These are phyloP conservation scores for Plagodis pulveraria DNA, from an alignment of 2,888 invertebrate genomes.

Conservation along the genomic window DNA sequence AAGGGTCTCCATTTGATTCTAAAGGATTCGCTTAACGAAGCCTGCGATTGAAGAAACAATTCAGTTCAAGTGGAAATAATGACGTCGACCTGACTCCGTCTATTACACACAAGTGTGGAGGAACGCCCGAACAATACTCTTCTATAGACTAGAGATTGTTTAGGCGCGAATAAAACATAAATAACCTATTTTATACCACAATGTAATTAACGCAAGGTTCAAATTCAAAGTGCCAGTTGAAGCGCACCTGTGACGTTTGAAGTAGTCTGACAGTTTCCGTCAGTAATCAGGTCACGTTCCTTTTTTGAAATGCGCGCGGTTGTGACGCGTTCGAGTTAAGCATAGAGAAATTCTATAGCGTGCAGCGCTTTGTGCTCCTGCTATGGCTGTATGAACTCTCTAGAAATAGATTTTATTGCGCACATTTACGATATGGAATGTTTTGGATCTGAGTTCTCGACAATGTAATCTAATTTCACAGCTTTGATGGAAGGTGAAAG, in stretches of 20 bases:
- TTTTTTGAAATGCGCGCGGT: conserved; percentile 75
- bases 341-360: conserved; percentile 46
- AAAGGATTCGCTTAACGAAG: conserved; percentile 49
- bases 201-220: conserved; percentile 44
- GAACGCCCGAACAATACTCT: conserved; percentile 66
- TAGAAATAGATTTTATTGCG: conserved; percentile 57
- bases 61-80: conserved; percentile 62
- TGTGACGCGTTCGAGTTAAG: conserved; percentile 46
- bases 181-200: conserved; percentile 42
- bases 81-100: conserved; percentile 54
- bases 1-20: conserved; percentile 26
- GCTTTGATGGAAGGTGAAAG: conserved; percentile 36
- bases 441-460: conserved; percentile 20
- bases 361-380: conserved; percentile 37
- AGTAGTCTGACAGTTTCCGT: conserved; percentile 76
- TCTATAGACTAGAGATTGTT: conserved; percentile 55
- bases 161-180: conserved; percentile 37
- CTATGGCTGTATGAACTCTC: conserved; percentile 34
- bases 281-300: conserved; percentile 83
- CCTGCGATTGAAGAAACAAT: conserved; percentile 54
- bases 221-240: conserved; percentile 38
- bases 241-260: conserved; percentile 64
- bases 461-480: conserved; percentile 41
- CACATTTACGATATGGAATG: conserved; percentile 33
- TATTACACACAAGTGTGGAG: conserved; percentile 59